phyloP scores from a whole-genome alignment of 1,140 invertebrate species.

The Diachasmimorpha longicaudata region DNA sequence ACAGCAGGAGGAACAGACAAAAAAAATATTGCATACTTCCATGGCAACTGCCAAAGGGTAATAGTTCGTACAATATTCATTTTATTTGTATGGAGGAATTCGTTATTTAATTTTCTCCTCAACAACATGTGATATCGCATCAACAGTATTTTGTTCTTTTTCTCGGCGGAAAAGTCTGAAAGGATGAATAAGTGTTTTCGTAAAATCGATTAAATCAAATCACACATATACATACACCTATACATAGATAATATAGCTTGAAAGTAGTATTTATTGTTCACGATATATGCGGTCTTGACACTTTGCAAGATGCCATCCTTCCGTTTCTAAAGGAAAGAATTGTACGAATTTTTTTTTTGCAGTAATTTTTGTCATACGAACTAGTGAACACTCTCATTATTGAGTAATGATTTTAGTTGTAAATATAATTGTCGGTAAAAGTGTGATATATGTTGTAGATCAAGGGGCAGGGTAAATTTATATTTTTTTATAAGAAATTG shows the following conservation, averaged over 20 bases:
- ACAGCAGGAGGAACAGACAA: neutral
- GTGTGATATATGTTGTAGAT: neutral
- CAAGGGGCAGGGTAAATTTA: slow-evolving; percentile 30
- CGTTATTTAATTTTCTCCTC: neutral
- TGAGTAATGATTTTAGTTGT: neutral
- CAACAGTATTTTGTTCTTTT: neutral
- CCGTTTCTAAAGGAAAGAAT: no score
- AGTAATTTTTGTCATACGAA: no score
- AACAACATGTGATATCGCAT: neutral
- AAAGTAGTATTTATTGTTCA: neutral
- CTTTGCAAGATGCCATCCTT: no score
- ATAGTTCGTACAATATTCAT: neutral
- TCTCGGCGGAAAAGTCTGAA: no score
- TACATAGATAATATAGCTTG: neutral
- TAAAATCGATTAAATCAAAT: no score
- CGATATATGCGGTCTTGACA: no score
- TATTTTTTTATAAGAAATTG: slow-evolving; percentile 46
- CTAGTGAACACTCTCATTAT: no score
- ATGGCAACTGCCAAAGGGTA: neutral
- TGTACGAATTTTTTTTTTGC: no score
- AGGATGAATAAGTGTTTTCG: no score
- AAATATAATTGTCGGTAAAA: neutral
- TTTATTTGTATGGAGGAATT: neutral
- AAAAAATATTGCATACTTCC: neutral
- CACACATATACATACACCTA: neutral